Evolutionary conservation across 2,797 vertebrate genomes (phyloP), one percentile per base, ranked within the genome.

Genomic region (Tangara arthus): DNA sequence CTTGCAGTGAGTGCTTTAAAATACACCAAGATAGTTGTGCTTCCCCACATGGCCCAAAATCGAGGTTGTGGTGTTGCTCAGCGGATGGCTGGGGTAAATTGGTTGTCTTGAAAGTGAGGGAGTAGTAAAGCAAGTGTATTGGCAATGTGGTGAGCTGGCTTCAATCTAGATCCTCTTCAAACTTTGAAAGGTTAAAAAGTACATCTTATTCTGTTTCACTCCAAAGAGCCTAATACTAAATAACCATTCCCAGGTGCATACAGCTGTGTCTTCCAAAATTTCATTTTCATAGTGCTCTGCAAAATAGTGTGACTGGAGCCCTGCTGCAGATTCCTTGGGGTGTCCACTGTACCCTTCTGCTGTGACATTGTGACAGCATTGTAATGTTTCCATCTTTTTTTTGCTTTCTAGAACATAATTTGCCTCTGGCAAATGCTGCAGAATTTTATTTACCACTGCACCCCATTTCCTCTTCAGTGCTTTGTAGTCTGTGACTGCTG

Each of bases 381-480:
- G 0, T 86, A 57, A 87, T 46, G 27, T 64, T 90, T 66, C 63
- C 76, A 63, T 86, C 12, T 30, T 65, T 15, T 55, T 63, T 63
- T 90, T 94, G 7, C 73, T 88, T 82, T 89, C 59, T 34, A 77
- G 73, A 94, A 82, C 73, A 82, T 64, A 90, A 94, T 94, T 91
- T 94, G 91, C 91, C 73, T 77, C 77, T 76, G 63, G 93, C 89
- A 94, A 93, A 61, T 64, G 60, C 89, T 93, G 77, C 87, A 50
- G 82, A 78, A n/a, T 94, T 95, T 92, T 95, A 95, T 95, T 96
- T 95, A 87, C 66, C 55, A 44, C 80, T 53, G 76, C 64, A 90
- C 89, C 87, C 63, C 80, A 4, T 88, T 94, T 91, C 85, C 70
- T 93, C 68, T 68, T 90, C 22, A 15, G 70, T 91, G 73, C 92